Evolutionary conservation across 2,888 invertebrate genomes (phyloP), one percentile per base, ranked within the genome.

Genomic region (Ochropacha duplaris): DNA sequence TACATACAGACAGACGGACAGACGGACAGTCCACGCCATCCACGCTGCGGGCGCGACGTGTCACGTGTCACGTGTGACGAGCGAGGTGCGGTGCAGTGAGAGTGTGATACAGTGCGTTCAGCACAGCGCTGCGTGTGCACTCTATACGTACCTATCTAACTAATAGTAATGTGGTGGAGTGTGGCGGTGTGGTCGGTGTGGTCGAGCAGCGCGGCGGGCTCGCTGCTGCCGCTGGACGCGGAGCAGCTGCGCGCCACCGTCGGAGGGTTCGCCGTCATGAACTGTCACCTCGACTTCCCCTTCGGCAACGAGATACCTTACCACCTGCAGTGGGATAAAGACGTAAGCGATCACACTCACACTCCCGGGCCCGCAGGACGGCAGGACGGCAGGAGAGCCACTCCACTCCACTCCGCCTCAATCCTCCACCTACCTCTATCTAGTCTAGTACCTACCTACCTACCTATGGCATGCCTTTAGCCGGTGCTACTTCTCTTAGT

Each of bases 241-340:
- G 87, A 87, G 78, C 83, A 82, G 44, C 92, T 95, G 72, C 95
- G 94, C 62, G 95, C 96, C 66, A 94, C 94, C 65, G 95, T 97
- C 57, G 97, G 97, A 28, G 96, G 96, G 67, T 95, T 95, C 78
- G 96, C 95, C 57, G 94, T 97, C 68, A 95, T 97, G 87, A 95
- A 96, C 92, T 97, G 97, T 88, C 95, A 96, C 74, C 95, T 98
- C 73, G 96, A 97, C 88, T 98, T 97, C 87, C 97, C 97, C 64
- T 96, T 97, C 84, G 96, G 96, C 78, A 95, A 96, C 79, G 95
- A 96, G 74, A 96, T 97, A 74, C 97, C 97, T 9, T 98, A 97
- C 86, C 95, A 96, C 76, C 94, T 98, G 58, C 95, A 96, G 81
- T 98, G 98, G 98, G 97, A 96, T 79, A 97, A 97, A 90, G 96